These are phyloP conservation scores for Sandelia bainsii DNA, from an alignment of 2,797 vertebrate species.

Conservation along the genomic window DNA sequence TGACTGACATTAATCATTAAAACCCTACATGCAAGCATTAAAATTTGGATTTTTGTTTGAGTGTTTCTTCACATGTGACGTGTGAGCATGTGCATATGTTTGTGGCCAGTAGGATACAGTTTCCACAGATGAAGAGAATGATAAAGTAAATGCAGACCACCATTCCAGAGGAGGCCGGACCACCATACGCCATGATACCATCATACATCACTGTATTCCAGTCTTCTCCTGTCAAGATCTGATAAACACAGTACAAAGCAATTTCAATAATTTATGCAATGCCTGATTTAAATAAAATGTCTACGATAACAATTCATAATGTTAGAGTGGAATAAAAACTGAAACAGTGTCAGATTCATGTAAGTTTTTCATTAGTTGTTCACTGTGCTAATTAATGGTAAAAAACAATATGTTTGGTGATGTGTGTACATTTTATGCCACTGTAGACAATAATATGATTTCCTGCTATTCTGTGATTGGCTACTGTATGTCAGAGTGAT, in stretches of 20 bases:
- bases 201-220: conserved; percentile 99
- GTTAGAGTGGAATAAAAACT: too few species aligned
- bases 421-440: background rate
- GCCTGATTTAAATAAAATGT: background rate
- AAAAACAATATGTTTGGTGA: background rate
- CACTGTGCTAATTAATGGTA: background rate
- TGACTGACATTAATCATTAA: background rate
- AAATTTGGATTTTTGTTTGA: background rate
- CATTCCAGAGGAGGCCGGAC: conserved; percentile 96
- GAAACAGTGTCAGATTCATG: too few species aligned
- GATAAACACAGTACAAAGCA: background rate
- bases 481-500: too few species aligned
- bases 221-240: conserved; percentile 98
- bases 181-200: conserved; percentile 97
- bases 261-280: background rate
- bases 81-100: background rate
- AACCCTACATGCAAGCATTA: background rate
- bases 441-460: background rate
- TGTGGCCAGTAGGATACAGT: conserved; percentile 92
- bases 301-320: background rate
- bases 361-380: background rate
- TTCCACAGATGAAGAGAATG: conserved; percentile 98
- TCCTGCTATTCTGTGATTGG: background rate
- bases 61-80: background rate
- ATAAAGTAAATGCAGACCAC: conserved; percentile 99